phyloP scores from a whole-genome alignment of 2,888 invertebrate species.

The Cheiracanthium punctorium region DNA sequence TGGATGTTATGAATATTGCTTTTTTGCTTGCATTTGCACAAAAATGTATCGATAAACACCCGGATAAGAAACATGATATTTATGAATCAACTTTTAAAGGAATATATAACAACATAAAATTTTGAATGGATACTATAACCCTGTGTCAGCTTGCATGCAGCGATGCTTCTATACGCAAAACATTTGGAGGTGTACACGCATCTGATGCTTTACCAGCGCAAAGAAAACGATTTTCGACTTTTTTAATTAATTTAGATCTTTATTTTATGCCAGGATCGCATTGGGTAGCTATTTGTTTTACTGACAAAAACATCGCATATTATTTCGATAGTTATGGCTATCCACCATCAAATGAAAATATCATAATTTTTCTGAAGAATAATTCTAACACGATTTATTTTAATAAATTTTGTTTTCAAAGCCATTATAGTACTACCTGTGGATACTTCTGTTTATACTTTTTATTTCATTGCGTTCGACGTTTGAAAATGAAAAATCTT shows the following conservation, averaged over 20 bases:
- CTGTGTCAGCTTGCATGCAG: constrained; percentile 29
- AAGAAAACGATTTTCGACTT: background rate
- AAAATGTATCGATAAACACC: background rate
- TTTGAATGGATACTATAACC: constrained; percentile 23
- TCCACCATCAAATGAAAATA: too few species aligned
- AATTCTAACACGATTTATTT: too few species aligned
- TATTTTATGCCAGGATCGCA: constrained; percentile 21
- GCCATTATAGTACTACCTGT: background rate
- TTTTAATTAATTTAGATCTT: constrained; percentile 36
- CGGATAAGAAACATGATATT: too few species aligned
- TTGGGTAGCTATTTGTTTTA: constrained; percentile 35
- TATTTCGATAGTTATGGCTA: constrained; percentile 49
- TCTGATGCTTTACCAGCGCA: background rate
- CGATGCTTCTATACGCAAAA: background rate
- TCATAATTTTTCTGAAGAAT: too few species aligned
- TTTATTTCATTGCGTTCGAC: too few species aligned
- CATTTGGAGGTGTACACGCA: constrained; percentile 33
- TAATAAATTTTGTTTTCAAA: constrained; percentile 17
- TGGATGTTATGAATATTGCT: too few species aligned
- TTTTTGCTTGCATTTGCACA: background rate
- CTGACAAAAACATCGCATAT: background rate
- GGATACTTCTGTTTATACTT: constrained; percentile 37
- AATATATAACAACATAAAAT: too few species aligned
- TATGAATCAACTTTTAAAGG: too few species aligned
- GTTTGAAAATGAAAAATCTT: too few species aligned